A percentile compares a stretch with the other conserved stretches of the same genome.
Evolutionary conservation across 2,888 invertebrate genomes (phyloP).

Genomic region (Dendrolimus houi): DNA sequence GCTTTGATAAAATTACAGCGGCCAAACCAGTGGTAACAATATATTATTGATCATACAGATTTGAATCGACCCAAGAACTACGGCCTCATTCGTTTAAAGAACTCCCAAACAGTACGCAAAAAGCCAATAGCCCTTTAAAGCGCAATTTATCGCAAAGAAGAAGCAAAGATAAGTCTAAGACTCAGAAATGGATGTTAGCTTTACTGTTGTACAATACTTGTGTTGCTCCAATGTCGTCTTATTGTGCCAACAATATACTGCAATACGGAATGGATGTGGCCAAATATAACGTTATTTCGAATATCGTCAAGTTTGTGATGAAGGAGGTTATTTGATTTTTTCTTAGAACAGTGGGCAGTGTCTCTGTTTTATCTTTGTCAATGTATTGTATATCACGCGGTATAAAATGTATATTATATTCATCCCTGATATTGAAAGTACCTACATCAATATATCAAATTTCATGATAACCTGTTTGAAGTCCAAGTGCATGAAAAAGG

Average conservation of each 20-base stretch:
- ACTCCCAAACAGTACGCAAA: constrained; percentile 3
- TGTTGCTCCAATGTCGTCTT: constrained; percentile 57
- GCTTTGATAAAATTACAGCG: too few species aligned
- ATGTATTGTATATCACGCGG: too few species aligned
- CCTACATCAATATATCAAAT: too few species aligned
- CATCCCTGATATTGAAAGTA: too few species aligned
- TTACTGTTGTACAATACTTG: constrained; percentile 61
- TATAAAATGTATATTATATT: too few species aligned
- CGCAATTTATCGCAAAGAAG: constrained; percentile 18
- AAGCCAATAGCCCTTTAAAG: constrained; percentile 5
- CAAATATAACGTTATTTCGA: constrained; percentile 50
- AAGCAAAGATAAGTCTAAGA: constrained; percentile 17
- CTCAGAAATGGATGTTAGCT: constrained; percentile 59
- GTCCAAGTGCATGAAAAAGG: too few species aligned
- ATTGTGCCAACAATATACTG: constrained; percentile 54
- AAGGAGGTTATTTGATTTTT: constrained; percentile 41
- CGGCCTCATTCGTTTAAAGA: constrained; percentile 5
- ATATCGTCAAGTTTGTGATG: constrained; percentile 47
- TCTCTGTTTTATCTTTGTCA: too few species aligned
- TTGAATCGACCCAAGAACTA: constrained; percentile 42
- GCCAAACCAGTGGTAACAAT: too few species aligned
- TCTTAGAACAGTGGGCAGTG: not conserved
- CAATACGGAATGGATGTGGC: constrained; percentile 64
- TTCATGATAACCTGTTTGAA: too few species aligned
- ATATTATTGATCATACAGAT: constrained; percentile 29